Evolutionary conservation across 2,888 invertebrate species (phyloP).

Genomic region (Stegophylla sp.): DNA sequence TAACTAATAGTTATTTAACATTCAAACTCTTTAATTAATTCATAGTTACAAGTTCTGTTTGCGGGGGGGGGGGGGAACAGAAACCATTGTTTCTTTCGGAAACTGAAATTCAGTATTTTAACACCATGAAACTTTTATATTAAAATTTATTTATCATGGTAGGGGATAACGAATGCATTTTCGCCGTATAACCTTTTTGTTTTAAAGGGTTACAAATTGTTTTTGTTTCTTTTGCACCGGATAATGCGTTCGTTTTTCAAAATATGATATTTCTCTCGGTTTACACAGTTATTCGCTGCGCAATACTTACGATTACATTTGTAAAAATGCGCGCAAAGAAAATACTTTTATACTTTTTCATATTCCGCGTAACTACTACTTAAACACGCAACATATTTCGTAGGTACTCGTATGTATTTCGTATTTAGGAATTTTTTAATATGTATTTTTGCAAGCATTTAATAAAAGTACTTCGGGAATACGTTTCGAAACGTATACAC

Average conservation of each 20-base stretch:
- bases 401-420: too few species aligned
- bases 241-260: not conserved
- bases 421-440: too few species aligned
- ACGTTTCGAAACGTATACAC: too few species aligned
- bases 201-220: not conserved
- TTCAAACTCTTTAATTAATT: constrained; percentile 49
- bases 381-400: too few species aligned
- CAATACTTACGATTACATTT: too few species aligned
- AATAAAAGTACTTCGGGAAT: too few species aligned
- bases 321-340: too few species aligned
- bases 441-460: too few species aligned
- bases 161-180: not conserved
- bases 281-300: too few species aligned
- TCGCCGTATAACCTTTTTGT: not conserved
- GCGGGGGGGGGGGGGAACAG: not conserved
- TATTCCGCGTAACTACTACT: too few species aligned
- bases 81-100: not conserved
- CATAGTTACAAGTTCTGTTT: constrained; percentile 40
- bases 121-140: not conserved
- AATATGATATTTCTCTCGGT: not conserved
- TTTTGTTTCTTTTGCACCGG: not conserved
- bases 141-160: not conserved
- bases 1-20: constrained; percentile 47
- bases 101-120: not conserved
- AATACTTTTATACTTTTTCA: too few species aligned